A percentile compares a stretch with the other conserved stretches of the same genome.
Conservation (phyloP, 1,140 invertebrate species). For the Ceratitis capitata region DNA sequence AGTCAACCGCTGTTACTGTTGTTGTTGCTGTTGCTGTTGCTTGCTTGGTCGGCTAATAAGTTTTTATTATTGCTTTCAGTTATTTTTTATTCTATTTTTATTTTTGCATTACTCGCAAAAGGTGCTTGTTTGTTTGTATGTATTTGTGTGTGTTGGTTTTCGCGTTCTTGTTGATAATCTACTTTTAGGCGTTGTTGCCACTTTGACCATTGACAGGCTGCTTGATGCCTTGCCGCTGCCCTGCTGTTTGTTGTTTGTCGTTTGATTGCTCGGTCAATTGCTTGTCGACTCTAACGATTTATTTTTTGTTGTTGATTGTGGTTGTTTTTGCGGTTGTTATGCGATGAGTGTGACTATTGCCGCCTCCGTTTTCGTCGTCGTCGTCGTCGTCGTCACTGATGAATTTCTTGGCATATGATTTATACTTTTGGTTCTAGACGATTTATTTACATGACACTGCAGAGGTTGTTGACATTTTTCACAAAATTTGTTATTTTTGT, state of each 20-base stretch:
- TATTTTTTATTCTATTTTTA: background rate
- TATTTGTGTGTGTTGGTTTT: background rate
- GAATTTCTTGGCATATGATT: background rate
- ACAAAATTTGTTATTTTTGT: background rate
- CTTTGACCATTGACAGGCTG: background rate
- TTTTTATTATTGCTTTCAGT: background rate
- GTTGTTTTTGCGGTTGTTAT: background rate
- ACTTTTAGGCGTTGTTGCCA: conserved; percentile 25
- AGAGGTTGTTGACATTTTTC: background rate
- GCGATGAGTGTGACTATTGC: background rate
- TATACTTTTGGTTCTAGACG: background rate
- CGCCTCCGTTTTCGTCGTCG: background rate
- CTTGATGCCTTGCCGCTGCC: background rate
- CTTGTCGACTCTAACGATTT: conserved; percentile 17
- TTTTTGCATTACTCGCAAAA: background rate
- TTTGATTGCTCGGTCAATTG: conserved; percentile 35
- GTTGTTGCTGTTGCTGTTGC: too few relatives aligned
- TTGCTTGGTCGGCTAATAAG: background rate
- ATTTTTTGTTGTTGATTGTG: background rate
- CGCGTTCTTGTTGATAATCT: background rate
- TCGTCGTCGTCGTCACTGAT: background rate
- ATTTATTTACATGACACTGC: conserved; percentile 18
- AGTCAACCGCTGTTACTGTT: too few relatives aligned
- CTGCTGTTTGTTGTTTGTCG: conserved; percentile 20
- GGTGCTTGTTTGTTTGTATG: background rate